Base-by-base conservation (phyloP, 1,140 invertebrate genomes). In the Maniola jurtina region DNA sequence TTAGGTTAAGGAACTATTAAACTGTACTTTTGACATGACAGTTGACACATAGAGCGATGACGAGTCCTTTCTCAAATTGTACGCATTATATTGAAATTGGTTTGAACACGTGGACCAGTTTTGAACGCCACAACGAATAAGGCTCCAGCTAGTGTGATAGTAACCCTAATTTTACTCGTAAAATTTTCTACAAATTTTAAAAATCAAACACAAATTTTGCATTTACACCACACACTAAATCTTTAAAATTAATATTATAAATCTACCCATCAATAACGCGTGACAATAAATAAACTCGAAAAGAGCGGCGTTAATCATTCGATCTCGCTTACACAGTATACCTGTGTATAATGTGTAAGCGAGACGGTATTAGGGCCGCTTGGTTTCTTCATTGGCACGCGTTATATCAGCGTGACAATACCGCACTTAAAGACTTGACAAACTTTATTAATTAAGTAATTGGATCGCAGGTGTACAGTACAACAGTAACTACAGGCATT, bases 361-460 rank as follows among this genome's bases (percentile, higher is more conserved):
- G 25, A 25, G 25, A 25, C 25, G 25, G 1, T 25, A 25, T 25
- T 25, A 4, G 25, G 1, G 4, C 25, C 25, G 25, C 25, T 25
- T 25, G 25, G 25, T 25, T 25, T 25, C 4, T 25, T 25, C 4
- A 25, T 4, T 25, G 25, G 25, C 25, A 25, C 25, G 25, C 25
- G 25, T 25, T 25, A 25, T 25, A 64, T 62, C 63, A 58, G 64
- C 62, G 64, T 64, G 71, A 72, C 71, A 72, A 72, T 72, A 72
- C 59, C 13, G 55, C 61, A 66, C 36, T 64, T 66, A 66, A 70
- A 72, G 67, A 72, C 71, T 72, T 72, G 64, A 63, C 64, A 60
- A 72, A 58, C 64, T 61, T 68, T 68, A 60, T 64, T 59, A 2
- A 11, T 64, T 64, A 66, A 55, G 56, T 64, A 36, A 57, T 36